A percentile compares a stretch with the other conserved stretches of the same genome.
Conservation (phyloP, 2,797 vertebrate genomes). For the Poeciliopsis gracilis region DNA sequence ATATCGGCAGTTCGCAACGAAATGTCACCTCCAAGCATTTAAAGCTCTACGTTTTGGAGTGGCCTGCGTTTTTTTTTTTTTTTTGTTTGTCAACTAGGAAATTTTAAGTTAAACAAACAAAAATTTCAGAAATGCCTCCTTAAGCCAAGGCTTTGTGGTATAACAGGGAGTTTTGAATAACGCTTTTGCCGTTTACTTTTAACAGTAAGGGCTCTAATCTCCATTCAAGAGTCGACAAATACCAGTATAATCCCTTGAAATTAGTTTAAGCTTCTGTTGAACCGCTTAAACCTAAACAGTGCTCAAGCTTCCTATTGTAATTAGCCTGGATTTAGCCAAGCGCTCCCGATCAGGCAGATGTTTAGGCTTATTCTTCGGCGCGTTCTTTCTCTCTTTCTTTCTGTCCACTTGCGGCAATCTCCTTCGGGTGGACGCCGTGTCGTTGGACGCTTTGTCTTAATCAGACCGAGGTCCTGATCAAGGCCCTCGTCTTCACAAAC, state of each 20-base stretch:
- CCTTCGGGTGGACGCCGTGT: not conserved
- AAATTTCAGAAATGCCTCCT: not conserved
- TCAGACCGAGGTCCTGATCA: conserved; percentile 5
- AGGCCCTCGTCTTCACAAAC: not conserved
- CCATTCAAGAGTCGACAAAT: not conserved
- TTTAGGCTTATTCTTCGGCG: conserved; percentile 9
- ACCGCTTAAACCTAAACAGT: conserved; percentile 12
- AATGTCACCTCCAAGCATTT: not conserved
- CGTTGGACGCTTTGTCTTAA: conserved; percentile 16
- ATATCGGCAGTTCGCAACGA: not conserved
- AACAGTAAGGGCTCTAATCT: not conserved
- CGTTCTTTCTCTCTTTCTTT: not conserved
- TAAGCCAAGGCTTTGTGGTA: no score
- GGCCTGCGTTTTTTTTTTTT: not conserved
- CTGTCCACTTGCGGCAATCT: conserved; percentile 4
- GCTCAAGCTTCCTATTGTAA: conserved; percentile 9
- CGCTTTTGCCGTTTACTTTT: not conserved
- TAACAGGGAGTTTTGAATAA: not conserved
- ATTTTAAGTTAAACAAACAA: not conserved
- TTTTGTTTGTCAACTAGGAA: not conserved
- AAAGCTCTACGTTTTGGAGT: not conserved
- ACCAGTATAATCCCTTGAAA: not conserved
- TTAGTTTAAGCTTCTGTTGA: not conserved
- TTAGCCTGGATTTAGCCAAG: conserved; percentile 2
- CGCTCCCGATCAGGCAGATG: conserved; percentile 4